phyloP scores from a whole-genome alignment of 1,140 invertebrate genomes.

The Drosophila fuyamai region DNA sequence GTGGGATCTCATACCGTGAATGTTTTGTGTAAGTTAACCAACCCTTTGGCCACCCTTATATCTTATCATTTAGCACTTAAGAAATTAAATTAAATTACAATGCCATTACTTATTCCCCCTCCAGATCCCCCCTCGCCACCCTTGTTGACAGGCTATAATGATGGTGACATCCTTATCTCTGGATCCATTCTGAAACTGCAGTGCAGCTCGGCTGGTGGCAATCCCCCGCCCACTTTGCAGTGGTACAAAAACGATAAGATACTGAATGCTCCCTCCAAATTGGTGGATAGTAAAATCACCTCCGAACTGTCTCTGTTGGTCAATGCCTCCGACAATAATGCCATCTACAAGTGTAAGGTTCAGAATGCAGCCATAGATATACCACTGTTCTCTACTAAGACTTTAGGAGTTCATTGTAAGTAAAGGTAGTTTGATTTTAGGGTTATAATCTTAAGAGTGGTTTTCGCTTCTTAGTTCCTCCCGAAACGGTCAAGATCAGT shows the following conservation, averaged over 20 bases:
- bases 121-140: slow-evolving; percentile 95
- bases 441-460: neutral
- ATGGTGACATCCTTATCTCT: slow-evolving; percentile 91
- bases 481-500: slow-evolving; percentile 92
- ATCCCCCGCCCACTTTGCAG: slow-evolving; percentile 94
- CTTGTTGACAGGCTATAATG: slow-evolving; percentile 93
- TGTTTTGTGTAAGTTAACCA: slow-evolving; percentile 93
- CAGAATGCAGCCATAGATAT: slow-evolving; percentile 94
- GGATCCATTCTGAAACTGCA: slow-evolving; percentile 93
- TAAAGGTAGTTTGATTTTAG: slow-evolving; percentile 48
- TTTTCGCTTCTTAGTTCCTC: slow-evolving; percentile 89
- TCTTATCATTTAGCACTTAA: neutral
- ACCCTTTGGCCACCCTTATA: too few relatives aligned
- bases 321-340: slow-evolving; percentile 95
- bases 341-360: slow-evolving; percentile 95
- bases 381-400: slow-evolving; percentile 92
- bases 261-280: slow-evolving; percentile 88
- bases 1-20: slow-evolving; percentile 95
- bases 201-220: slow-evolving; percentile 96
- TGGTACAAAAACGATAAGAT: slow-evolving; percentile 96
- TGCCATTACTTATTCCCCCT: neutral
- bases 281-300: slow-evolving; percentile 91
- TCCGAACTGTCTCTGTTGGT: slow-evolving; percentile 93
- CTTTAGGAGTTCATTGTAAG: slow-evolving; percentile 96
- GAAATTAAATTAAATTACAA: neutral